A percentile compares a stretch with the other conserved stretches of the same genome.
These are phyloP conservation scores for Camptogramma bilineatum DNA, from an alignment of 2,888 invertebrate genomes.

Conservation along the genomic window DNA sequence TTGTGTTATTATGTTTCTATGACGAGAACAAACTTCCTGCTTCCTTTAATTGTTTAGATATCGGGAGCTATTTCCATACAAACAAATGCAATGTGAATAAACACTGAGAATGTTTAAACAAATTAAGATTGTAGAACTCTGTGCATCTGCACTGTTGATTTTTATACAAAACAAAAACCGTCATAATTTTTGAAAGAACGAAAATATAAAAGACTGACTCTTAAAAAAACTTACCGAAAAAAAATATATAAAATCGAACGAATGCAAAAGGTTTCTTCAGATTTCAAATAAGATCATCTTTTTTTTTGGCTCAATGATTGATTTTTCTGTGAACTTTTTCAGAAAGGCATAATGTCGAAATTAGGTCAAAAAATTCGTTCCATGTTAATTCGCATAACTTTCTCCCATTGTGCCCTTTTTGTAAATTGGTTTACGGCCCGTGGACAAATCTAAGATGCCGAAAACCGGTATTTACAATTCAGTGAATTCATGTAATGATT, in stretches of 20 bases:
- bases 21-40: constrained; percentile 13
- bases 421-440: constrained; percentile 61
- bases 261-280: too few species aligned
- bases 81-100: background rate
- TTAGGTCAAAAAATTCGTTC: constrained; percentile 34
- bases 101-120: background rate
- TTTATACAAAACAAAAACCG: too few species aligned
- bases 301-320: background rate
- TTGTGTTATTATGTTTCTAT: constrained; percentile 19
- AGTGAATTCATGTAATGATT: constrained; percentile 50
- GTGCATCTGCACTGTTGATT: background rate
- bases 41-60: background rate
- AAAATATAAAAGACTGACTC: too few species aligned
- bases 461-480: constrained; percentile 46
- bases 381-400: constrained; percentile 37
- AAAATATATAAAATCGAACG: too few species aligned
- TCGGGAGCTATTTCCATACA: background rate
- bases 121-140: background rate
- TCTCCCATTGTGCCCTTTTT: constrained; percentile 40
- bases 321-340: background rate
- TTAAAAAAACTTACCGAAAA: too few species aligned
- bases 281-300: too few species aligned
- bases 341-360: constrained; percentile 5
- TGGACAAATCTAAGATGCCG: constrained; percentile 64
- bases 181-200: too few species aligned